Evolutionary conservation across 1,140 invertebrate genomes (phyloP).

Genomic region (Protaetia brevitarsis): DNA sequence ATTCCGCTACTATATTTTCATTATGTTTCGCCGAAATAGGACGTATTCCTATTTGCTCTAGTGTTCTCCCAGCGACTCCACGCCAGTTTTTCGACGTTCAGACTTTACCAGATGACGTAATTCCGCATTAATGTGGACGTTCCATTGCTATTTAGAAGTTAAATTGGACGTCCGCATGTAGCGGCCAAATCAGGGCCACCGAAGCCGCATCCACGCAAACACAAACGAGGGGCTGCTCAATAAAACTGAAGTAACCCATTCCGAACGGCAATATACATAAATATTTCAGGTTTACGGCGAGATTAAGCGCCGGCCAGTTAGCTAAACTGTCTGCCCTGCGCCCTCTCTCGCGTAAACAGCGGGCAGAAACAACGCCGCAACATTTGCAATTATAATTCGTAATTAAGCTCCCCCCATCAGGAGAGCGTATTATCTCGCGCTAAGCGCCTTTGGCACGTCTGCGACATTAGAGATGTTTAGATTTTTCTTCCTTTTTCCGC

Average conservation of each 20-base stretch:
- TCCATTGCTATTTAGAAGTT: conserved; percentile 2
- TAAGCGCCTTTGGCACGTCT: too few species aligned
- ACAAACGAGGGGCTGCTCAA: neutral
- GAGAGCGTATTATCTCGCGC: too few species aligned
- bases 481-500: too few species aligned
- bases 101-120: too few species aligned
- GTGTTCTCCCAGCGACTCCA: too few species aligned
- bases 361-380: neutral
- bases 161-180: neutral
- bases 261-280: conserved; percentile 9
- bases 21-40: too few species aligned
- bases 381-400: neutral
- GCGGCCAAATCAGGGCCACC: neutral
- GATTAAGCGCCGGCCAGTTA: neutral
- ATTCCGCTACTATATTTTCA: too few species aligned
- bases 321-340: neutral
- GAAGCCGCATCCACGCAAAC: neutral
- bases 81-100: too few species aligned
- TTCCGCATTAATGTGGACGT: neutral
- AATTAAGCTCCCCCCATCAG: neutral
- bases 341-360: neutral
- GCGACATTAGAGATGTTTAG: too few species aligned
- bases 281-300: conserved; percentile 4
- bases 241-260: conserved; percentile 6
- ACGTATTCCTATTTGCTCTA: too few species aligned